Conservation (phyloP, 2,888 invertebrate genomes). For the Melieria omissa region DNA sequence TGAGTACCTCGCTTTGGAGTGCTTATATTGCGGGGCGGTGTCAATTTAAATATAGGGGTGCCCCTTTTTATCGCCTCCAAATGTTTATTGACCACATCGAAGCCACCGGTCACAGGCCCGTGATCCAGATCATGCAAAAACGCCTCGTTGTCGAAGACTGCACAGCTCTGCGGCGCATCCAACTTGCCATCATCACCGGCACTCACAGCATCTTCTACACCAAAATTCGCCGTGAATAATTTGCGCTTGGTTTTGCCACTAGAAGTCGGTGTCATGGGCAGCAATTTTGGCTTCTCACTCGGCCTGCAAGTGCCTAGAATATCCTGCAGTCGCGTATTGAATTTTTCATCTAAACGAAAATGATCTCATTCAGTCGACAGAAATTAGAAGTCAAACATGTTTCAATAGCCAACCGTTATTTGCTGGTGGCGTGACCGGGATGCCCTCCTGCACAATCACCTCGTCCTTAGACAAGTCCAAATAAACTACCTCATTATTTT, state of each 20-base stretch:
- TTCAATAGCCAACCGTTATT: constrained; percentile 47
- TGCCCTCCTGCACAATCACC: constrained; percentile 53
- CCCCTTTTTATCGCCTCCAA: constrained; percentile 53
- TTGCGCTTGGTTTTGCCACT: constrained; percentile 54
- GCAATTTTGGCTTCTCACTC: constrained; percentile 51
- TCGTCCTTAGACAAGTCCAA: constrained; percentile 59
- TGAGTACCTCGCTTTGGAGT: constrained; percentile 14
- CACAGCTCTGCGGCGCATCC: constrained; percentile 18
- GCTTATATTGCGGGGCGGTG: constrained; percentile 40
- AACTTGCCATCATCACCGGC: constrained; percentile 14
- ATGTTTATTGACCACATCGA: constrained; percentile 52
- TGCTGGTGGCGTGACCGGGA: constrained; percentile 48
- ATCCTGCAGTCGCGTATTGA: constrained; percentile 52
- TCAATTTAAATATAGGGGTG: constrained; percentile 51
- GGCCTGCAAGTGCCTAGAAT: constrained; percentile 55
- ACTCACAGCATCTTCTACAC: constrained; percentile 51
- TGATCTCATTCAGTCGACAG: not conserved
- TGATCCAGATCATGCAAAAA: constrained; percentile 37
- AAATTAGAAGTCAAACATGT: not conserved
- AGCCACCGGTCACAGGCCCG: constrained; percentile 41
- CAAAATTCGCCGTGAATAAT: constrained; percentile 59
- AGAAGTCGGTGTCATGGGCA: constrained; percentile 50
- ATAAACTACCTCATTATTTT: constrained; percentile 53
- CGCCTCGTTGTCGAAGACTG: constrained; percentile 22
- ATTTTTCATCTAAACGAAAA: constrained; percentile 47